phyloP scores from a whole-genome alignment of 1,140 invertebrate species.

The Zaprionus africanus region DNA sequence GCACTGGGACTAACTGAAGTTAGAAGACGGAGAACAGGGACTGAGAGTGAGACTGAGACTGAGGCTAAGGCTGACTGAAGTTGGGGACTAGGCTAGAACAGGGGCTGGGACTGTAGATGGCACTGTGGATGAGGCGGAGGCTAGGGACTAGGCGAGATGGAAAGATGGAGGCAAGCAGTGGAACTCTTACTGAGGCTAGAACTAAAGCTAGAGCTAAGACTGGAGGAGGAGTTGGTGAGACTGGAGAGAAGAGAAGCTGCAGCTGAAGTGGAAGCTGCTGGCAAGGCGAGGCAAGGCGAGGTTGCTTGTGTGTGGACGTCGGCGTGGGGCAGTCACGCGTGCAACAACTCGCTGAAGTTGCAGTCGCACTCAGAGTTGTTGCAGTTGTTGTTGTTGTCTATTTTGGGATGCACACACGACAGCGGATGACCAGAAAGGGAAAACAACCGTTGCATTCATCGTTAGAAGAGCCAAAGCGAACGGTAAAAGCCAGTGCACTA shows the following conservation, averaged over 20 bases:
- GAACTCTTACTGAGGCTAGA: no score
- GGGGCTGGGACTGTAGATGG: background rate
- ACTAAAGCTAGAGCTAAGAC: no score
- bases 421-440: slow-evolving; percentile 78
- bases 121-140: background rate
- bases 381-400: slow-evolving; percentile 46
- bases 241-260: no score
- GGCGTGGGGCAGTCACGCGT: slow-evolving; percentile 71
- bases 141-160: no score
- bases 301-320: background rate
- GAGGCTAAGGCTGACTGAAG: no score
- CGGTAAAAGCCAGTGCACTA: slow-evolving; percentile 58
- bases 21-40: no score
- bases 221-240: no score
- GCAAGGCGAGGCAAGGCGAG: background rate
- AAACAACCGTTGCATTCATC: slow-evolving; percentile 80
- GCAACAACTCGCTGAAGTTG: slow-evolving; percentile 33
- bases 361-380: slow-evolving; percentile 1
- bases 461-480: slow-evolving; percentile 73
- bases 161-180: no score
- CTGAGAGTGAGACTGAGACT: no score
- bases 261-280: background rate
- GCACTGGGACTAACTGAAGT: no score
- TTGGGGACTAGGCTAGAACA: no score
- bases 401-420: slow-evolving; percentile 67